These are phyloP conservation scores for Platichthys stellatus DNA, from an alignment of 2,113 vertebrate species.

Conservation along the genomic window DNA sequence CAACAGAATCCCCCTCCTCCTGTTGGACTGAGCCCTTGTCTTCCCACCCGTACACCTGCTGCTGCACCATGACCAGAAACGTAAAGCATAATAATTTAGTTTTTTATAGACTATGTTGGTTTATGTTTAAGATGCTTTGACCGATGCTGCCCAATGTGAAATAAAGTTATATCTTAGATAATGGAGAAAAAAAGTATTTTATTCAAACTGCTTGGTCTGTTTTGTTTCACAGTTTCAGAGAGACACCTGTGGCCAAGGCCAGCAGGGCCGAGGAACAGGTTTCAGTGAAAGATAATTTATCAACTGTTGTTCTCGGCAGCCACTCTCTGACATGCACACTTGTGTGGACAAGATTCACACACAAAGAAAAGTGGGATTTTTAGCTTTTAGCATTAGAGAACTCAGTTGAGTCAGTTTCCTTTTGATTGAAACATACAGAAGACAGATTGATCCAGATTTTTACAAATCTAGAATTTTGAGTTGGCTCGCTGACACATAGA, in stretches of 20 bases:
- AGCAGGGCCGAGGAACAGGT: background rate
- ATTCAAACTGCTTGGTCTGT: background rate
- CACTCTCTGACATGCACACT: background rate
- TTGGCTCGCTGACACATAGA: too few relatives aligned
- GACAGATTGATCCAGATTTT: too few relatives aligned
- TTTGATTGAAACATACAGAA: too few relatives aligned
- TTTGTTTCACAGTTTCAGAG: background rate
- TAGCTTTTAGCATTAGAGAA: background rate
- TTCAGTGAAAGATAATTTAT: background rate
- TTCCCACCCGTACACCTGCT: conserved; percentile 9
- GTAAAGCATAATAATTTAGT: background rate
- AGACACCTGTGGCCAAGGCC: background rate
- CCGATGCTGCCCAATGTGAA: too few relatives aligned
- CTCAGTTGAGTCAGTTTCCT: background rate
- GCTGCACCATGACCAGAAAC: background rate
- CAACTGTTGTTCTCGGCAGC: background rate
- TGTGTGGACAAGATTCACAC: background rate
- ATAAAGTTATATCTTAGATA: background rate
- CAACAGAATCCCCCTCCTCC: background rate
- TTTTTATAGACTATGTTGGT: background rate
- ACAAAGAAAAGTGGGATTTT: too few relatives aligned
- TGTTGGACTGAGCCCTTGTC: conserved; percentile 5
- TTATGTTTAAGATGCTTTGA: background rate
- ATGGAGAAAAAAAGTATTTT: background rate
- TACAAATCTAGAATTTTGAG: too few relatives aligned